These are phyloP conservation scores for Crocidura indochinensis DNA, from an alignment of 2,797 vertebrate genomes.

Conservation along the genomic window DNA sequence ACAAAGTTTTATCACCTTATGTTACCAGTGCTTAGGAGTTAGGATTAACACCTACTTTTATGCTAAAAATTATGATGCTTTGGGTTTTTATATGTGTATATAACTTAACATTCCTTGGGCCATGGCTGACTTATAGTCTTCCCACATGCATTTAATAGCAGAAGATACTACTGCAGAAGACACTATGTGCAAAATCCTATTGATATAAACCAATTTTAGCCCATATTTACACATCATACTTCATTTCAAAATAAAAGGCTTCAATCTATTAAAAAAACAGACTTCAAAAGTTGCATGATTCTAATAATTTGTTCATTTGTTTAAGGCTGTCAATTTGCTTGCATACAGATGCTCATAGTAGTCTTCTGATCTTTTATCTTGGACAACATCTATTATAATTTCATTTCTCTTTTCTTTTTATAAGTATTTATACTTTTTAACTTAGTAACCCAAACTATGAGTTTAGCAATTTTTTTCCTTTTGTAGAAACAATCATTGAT, in stretches of 20 bases:
- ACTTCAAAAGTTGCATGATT: too few species aligned
- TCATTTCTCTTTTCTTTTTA: too few species aligned
- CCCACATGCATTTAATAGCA: constrained; percentile 33
- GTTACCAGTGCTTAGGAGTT: constrained; percentile 41
- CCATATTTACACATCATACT: constrained; percentile 37
- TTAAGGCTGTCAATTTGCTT: too few species aligned
- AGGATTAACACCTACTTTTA: constrained; percentile 62
- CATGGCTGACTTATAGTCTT: not conserved
- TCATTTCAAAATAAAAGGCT: constrained; percentile 58
- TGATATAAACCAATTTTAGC: constrained; percentile 34
- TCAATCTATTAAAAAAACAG: not conserved
- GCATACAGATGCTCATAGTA: too few species aligned
- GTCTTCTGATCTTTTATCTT: too few species aligned
- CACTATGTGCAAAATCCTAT: not conserved
- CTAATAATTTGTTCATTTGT: too few species aligned
- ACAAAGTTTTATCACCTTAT: constrained; percentile 62
- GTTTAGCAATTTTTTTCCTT: too few species aligned
- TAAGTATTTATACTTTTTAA: too few species aligned
- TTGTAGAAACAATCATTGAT: too few species aligned
- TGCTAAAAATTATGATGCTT: constrained; percentile 57
- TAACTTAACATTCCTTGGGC: constrained; percentile 52
- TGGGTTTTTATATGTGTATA: constrained; percentile 53
- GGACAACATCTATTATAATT: too few species aligned
- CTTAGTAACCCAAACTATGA: too few species aligned
- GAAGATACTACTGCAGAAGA: constrained; percentile 48